Percentiles rank a stretch among this genome's conserved stretches.
phyloP scores from a whole-genome alignment of 1,140 invertebrate species.

The Caenorhabditis remanei region DNA sequence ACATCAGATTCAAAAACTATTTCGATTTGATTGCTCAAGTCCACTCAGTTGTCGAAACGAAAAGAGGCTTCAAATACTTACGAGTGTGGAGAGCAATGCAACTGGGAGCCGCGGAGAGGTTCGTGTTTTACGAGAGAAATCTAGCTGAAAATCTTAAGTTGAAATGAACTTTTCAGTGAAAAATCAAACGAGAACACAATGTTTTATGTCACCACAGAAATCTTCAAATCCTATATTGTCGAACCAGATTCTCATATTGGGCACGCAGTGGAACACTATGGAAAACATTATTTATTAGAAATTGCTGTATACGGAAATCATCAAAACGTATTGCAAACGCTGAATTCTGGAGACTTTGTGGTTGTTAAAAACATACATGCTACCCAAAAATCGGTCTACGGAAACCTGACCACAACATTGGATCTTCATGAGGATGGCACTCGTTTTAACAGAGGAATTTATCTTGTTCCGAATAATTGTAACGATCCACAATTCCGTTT shows the following conservation, averaged over 20 bases:
- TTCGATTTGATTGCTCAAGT: not conserved
- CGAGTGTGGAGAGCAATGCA: not conserved
- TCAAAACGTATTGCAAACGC: not conserved
- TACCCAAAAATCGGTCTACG: too few relatives aligned
- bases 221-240: not conserved
- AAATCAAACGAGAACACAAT: not conserved
- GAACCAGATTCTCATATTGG: not conserved
- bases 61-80: not conserved
- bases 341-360: not conserved
- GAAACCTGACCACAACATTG: not conserved
- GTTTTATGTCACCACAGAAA: not conserved
- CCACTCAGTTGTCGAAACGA: not conserved
- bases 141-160: not conserved
- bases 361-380: not conserved
- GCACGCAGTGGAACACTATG: not conserved
- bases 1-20: too few relatives aligned
- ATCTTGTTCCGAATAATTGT: too few relatives aligned
- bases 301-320: slow-evolving; percentile 13
- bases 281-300: not conserved
- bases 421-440: not conserved
- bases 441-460: not conserved
- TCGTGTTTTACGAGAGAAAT: too few relatives aligned
- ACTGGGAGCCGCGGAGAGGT: not conserved
- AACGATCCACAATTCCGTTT: too few relatives aligned
- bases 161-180: not conserved